Evolutionary conservation across 1,140 invertebrate species (phyloP).

Genomic region (Dendroctonus ponderosae): DNA sequence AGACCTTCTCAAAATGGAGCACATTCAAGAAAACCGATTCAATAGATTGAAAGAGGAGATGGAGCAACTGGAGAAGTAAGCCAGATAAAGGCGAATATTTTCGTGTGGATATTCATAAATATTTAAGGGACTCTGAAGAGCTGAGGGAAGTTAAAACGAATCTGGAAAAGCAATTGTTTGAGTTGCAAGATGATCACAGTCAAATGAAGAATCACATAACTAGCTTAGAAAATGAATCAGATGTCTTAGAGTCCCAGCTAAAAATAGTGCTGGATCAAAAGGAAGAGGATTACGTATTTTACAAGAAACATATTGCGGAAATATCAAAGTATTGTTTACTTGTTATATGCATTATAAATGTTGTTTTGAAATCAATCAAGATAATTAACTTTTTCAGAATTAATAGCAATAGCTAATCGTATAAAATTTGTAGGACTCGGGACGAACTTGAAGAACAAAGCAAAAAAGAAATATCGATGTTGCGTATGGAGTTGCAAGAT

Average conservation of each 20-base stretch:
- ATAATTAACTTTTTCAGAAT: not conserved
- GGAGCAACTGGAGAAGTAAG: constrained; percentile 12
- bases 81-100: constrained; percentile 2
- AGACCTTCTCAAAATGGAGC: not conserved
- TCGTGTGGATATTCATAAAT: not conserved
- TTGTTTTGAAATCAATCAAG: not conserved
- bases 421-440: not conserved
- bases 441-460: constrained; percentile 13
- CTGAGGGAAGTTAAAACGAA: constrained; percentile 5
- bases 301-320: constrained; percentile 33
- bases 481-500: constrained; percentile 15
- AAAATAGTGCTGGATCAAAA: constrained; percentile 32
- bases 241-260: constrained; percentile 19
- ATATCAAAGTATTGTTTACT: constrained; percentile 6
- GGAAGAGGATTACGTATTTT: constrained; percentile 31
- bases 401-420: not conserved
- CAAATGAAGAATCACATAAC: not conserved
- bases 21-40: constrained; percentile 1
- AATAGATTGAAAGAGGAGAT: constrained; percentile 18
- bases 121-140: constrained; percentile 3
- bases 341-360: not conserved
- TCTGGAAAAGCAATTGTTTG: constrained; percentile 20
- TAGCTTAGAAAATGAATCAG: constrained; percentile 3
- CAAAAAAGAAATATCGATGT: constrained; percentile 15
- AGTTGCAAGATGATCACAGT: constrained; percentile 18